phyloP scores from a whole-genome alignment of 1,140 invertebrate species.

The Lepidotrigona ventralis region DNA sequence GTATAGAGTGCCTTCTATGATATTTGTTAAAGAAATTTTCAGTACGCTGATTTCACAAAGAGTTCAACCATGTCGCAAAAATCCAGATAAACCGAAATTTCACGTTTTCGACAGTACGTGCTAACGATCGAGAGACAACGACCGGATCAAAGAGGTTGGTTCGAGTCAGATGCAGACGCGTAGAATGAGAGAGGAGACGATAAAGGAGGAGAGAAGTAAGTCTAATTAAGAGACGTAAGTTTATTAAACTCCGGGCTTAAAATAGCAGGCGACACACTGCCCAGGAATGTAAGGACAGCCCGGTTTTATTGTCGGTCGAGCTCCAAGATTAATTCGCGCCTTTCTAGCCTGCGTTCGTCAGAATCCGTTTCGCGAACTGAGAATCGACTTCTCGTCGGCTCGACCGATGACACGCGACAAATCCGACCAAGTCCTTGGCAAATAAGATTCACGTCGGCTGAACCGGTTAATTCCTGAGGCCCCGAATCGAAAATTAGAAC shows the following conservation, averaged over 20 bases:
- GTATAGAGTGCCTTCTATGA: too few relatives aligned
- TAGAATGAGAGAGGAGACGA: slow-evolving; percentile 32
- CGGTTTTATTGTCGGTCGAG: slow-evolving; percentile 73
- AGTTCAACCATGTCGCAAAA: background rate
- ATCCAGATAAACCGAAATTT: background rate
- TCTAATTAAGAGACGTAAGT: slow-evolving; percentile 76
- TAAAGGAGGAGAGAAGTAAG: slow-evolving; percentile 61
- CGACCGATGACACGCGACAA: slow-evolving; percentile 20
- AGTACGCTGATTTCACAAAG: too few relatives aligned
- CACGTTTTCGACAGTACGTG: background rate
- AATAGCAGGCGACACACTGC: slow-evolving; percentile 77
- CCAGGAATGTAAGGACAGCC: slow-evolving; percentile 77
- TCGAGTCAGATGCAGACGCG: slow-evolving; percentile 39
- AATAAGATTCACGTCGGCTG: background rate
- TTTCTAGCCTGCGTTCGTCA: slow-evolving; percentile 38
- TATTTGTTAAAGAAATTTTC: too few relatives aligned
- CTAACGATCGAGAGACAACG: background rate
- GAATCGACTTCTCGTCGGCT: slow-evolving; percentile 30
- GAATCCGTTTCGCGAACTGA: slow-evolving; percentile 22
- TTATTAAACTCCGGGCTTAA: slow-evolving; percentile 74
- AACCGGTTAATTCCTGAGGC: background rate
- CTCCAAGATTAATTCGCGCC: slow-evolving; percentile 70
- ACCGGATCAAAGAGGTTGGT: background rate
- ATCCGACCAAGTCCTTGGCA: background rate
- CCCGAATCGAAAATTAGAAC: slow-evolving; percentile 47